Evolutionary conservation across 2,113 vertebrate species (phyloP), one percentile per base, ranked within the genome.

Genomic region (Leucopternis melanops): DNA sequence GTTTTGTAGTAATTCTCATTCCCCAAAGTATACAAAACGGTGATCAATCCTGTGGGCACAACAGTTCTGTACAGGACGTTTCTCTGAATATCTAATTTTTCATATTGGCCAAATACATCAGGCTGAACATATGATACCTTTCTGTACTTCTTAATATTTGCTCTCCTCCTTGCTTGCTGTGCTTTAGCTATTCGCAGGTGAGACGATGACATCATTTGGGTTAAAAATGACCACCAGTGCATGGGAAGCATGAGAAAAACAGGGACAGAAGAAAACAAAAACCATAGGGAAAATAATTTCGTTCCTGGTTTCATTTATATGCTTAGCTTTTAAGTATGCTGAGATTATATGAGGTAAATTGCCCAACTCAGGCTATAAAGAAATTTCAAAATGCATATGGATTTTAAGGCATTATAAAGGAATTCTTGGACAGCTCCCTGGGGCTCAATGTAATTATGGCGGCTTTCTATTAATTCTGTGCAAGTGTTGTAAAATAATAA

Each of bases 401-500:
- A 88, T 86, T 95, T 96, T 88, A 93, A 94, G 85, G 63, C 38
- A 54, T 83, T 94, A 50, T 59, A 93, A 94, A 94, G 82, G 55
- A 94, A 62, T 96, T 92, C 62, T 90, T 95, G 90, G 95, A 93
- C 92, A 86, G 59, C 20, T 88, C 74, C 81, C 78, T n/a, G 70
- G 42, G 62, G 92, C 52, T 95, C 66, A 61, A 15, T 72, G 87
- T 45, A 85, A 69, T 93, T 87, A 86, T 57, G 61, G 66, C 62
- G 66, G 34, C 59, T 95, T 96, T 94, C 85, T 95, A 93, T 88
- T 94, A 96, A 96, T 86, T 96, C 79, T 71, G 38, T 86, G 71
- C n/a, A 86, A 92, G 67, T 63, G 54, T 62, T 91, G 50, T 94
- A 50, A 96, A 96, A 81, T 45, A 93, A 94, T 70, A 94, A 86